Evolutionary conservation across 2,113 vertebrate genomes (phyloP).

Genomic region (Orcinus orca): DNA sequence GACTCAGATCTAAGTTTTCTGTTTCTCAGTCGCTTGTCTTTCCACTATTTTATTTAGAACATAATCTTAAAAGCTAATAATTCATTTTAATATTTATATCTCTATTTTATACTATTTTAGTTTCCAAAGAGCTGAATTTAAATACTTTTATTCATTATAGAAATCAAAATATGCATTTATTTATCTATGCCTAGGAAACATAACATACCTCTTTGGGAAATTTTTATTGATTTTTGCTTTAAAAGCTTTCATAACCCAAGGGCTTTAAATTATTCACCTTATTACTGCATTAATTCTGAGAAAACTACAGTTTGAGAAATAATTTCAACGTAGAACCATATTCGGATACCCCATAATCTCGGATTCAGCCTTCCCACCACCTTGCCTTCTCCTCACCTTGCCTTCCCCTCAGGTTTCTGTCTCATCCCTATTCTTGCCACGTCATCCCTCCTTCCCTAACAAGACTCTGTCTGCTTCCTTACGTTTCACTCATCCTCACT

Average conservation of each 20-base stretch:
- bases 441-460: neutral
- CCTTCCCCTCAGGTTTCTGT: neutral
- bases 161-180: constrained; percentile 14
- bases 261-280: constrained; percentile 5
- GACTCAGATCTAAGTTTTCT: neutral
- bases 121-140: constrained; percentile 31
- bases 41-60: neutral
- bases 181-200: neutral
- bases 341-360: neutral
- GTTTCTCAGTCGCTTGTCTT: constrained; percentile 39
- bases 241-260: constrained; percentile 13
- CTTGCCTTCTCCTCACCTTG: neutral
- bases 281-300: neutral
- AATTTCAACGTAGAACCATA: neutral
- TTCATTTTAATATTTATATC: constrained; percentile 33
- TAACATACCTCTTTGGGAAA: neutral
- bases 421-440: neutral
- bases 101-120: constrained; percentile 6
- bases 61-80: neutral
- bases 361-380: neutral
- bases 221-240: constrained; percentile 31
- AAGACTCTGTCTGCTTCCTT: neutral
- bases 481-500: neutral
- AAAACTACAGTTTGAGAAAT: neutral
- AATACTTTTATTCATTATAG: constrained; percentile 26